A percentile compares a stretch with the other conserved stretches of the same genome.
Conservation (phyloP, 1,140 invertebrate genomes). For the Littorina saxatilis region DNA sequence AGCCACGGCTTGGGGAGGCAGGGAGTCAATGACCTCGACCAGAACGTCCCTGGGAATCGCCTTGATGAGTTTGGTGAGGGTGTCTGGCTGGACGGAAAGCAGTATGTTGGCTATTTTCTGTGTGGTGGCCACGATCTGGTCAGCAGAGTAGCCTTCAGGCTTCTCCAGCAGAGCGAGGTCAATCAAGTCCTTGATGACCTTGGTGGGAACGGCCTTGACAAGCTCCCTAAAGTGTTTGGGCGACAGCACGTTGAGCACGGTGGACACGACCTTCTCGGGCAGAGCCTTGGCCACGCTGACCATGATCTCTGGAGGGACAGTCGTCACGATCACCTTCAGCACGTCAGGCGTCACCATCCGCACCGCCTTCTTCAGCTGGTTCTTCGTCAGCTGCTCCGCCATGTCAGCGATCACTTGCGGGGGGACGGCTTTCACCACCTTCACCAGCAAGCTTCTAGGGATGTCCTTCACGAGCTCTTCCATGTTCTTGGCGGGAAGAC, state of each 20-base stretch:
- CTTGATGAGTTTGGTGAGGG: conserved; percentile 21
- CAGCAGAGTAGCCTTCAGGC: background rate
- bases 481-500: background rate
- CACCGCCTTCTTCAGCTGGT: conserved; percentile 26
- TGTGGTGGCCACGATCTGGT: conserved; percentile 2
- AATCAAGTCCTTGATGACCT: conserved; percentile 4
- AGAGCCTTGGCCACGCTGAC: conserved; percentile 1
- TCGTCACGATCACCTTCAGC: background rate
- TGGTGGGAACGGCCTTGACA: conserved; percentile 22
- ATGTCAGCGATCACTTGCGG: conserved; percentile 11
- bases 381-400: background rate
- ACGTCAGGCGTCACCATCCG: background rate
- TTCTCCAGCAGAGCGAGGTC: background rate
- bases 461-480: background rate
- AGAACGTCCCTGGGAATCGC: conserved; percentile 19
- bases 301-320: conserved; percentile 6
- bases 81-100: background rate
- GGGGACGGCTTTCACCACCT: conserved; percentile 14
- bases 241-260: background rate
- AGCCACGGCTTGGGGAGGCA: conserved; percentile 12
- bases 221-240: conserved; percentile 11
- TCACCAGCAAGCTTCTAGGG: conserved; percentile 17
- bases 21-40: conserved; percentile 15
- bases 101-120: conserved; percentile 29
- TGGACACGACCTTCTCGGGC: conserved; percentile 20